Conservation (phyloP, 2,113 vertebrate species). For the Tiliqua scincoides region DNA sequence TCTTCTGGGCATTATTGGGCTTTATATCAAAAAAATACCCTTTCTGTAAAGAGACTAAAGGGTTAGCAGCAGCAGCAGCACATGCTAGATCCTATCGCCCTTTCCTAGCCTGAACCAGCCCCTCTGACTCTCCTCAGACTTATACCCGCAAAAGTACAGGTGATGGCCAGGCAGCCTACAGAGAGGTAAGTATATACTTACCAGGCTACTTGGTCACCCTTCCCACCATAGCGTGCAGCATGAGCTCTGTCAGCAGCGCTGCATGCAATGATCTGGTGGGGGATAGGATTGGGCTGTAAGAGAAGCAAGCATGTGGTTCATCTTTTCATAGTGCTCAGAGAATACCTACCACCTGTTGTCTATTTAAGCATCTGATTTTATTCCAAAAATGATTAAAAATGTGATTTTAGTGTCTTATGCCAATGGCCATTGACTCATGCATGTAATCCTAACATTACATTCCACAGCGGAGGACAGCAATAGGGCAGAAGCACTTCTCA, state of each 20-base stretch:
- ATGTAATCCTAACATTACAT: not conserved
- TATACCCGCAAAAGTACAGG: too few species aligned
- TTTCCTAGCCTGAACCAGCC: too few species aligned
- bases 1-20: not conserved
- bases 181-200: too few species aligned
- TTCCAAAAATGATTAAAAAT: not conserved
- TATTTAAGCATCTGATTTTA: not conserved
- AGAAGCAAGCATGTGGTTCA: not conserved
- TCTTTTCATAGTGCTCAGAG: not conserved
- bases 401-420: not conserved
- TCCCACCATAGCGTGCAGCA: too few species aligned
- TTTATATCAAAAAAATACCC: not conserved
- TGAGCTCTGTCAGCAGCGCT: too few species aligned
- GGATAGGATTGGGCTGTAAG: too few species aligned
- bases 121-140: too few species aligned
- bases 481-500: not conserved
- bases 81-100: too few species aligned
- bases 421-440: not conserved
- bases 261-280: too few species aligned
- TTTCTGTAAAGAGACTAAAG: not conserved
- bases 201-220: too few species aligned
- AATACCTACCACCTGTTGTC: not conserved
- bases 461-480: not conserved
- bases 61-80: too few species aligned
- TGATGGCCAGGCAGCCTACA: too few species aligned